Evolutionary conservation across 1,140 invertebrate genomes (phyloP).

Genomic region (Nymphalis io): DNA sequence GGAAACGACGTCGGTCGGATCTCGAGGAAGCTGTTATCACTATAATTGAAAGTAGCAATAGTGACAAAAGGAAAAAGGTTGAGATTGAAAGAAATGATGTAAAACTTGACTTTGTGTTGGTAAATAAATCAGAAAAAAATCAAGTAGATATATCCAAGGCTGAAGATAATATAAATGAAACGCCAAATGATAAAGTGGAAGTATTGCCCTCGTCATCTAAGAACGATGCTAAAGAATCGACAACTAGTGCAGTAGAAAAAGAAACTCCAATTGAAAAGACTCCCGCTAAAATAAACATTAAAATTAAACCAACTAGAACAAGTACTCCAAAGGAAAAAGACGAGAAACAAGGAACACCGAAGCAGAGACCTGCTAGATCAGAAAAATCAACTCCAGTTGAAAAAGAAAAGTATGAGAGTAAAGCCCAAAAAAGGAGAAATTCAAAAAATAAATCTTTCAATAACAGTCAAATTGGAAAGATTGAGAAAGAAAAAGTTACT

Average conservation of each 20-base stretch:
- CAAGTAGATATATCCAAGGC: conserved; percentile 16
- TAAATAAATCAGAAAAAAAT: conserved; percentile 31
- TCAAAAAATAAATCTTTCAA: conserved; percentile 57
- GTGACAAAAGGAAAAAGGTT: conserved; percentile 53
- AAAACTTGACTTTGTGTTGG: background rate
- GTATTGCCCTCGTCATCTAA: conserved; percentile 9
- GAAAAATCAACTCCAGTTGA: conserved; percentile 43
- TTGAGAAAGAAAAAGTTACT: conserved; percentile 28
- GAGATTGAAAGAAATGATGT: conserved; percentile 34
- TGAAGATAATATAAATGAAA: conserved; percentile 23
- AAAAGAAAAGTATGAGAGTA: conserved; percentile 43
- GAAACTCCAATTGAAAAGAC: conserved; percentile 21
- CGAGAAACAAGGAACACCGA: conserved; percentile 38
- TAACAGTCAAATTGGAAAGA: conserved; percentile 27
- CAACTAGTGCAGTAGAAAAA: conserved; percentile 6
- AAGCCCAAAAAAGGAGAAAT: conserved; percentile 48
- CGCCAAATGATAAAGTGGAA: background rate
- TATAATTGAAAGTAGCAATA: conserved; percentile 46
- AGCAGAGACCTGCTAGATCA: conserved; percentile 37
- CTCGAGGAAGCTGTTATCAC: conserved; percentile 66
- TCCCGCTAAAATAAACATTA: conserved; percentile 50
- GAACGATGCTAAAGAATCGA: conserved; percentile 18
- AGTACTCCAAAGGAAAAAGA: conserved; percentile 46
- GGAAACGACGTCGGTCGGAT: conserved; percentile 62
- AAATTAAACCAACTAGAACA: conserved; percentile 42